Conservation (phyloP, 2,113 vertebrate species). For the Elephantulus edwardii region DNA sequence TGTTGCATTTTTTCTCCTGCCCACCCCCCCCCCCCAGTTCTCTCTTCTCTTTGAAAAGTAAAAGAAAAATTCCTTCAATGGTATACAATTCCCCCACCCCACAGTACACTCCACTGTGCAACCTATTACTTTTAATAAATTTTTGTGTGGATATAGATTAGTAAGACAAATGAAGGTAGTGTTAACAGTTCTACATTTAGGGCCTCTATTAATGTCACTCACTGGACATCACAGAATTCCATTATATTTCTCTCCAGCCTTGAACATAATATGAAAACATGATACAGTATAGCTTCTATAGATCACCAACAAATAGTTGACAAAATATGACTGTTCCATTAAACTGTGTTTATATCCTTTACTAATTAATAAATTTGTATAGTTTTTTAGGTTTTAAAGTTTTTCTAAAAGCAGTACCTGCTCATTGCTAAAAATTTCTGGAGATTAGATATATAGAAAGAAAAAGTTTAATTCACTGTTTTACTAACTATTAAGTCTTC, state of each 20-base stretch:
- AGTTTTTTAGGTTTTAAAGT: no score
- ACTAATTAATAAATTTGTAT: not conserved
- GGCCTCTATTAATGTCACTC: not conserved
- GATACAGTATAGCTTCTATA: not conserved
- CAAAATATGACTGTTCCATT: not conserved
- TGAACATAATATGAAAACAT: not conserved
- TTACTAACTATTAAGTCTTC: no score
- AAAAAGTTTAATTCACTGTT: not conserved
- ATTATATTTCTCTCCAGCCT: not conserved
- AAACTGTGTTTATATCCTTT: not conserved
- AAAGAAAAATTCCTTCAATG: no score
- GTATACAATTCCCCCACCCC: no score
- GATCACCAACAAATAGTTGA: not conserved
- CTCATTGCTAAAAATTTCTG: not conserved
- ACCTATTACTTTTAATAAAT: not conserved
- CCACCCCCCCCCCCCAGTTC: no score
- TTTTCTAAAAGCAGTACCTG: not conserved
- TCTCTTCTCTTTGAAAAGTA: no score
- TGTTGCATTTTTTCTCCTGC: no score
- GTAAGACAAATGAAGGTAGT: not conserved
- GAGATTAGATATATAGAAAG: conserved; percentile 13
- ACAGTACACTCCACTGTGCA: no score
- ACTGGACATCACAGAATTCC: not conserved
- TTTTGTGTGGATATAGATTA: not conserved
- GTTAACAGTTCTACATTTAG: not conserved